phyloP scores from a whole-genome alignment of 2,888 invertebrate species.

The Ditula angustiorana region DNA sequence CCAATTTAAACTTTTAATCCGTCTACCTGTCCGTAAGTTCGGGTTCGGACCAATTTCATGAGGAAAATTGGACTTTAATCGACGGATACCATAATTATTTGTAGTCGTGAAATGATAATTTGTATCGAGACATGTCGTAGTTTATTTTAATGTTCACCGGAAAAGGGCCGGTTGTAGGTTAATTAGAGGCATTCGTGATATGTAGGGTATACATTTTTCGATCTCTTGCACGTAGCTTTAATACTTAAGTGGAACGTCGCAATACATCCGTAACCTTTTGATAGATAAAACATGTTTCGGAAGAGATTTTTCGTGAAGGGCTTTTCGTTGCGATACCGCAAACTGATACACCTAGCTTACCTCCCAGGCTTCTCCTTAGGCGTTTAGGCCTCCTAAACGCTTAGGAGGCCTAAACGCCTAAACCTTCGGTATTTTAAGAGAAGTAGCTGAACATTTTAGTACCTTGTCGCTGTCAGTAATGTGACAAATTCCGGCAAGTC shows the following conservation, averaged over 20 bases:
- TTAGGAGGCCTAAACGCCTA: too few species aligned
- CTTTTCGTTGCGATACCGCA: neutral
- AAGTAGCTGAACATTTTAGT: too few species aligned
- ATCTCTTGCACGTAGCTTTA: neutral
- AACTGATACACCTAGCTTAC: too few species aligned
- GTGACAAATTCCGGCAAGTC: too few species aligned
- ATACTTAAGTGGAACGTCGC: neutral
- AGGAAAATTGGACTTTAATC: slow-evolving; percentile 71
- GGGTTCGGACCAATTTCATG: slow-evolving; percentile 54
- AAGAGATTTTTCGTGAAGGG: neutral
- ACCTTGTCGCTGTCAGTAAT: too few species aligned
- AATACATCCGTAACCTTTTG: neutral
- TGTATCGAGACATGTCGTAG: slow-evolving; percentile 60
- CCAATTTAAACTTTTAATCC: slow-evolving; percentile 51
- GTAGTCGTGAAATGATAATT: slow-evolving; percentile 60
- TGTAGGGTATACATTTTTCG: slow-evolving; percentile 1
- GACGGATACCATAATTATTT: slow-evolving; percentile 62
- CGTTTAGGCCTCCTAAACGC: too few species aligned
- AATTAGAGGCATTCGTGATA: slow-evolving; percentile 12
- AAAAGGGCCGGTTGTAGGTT: slow-evolving; percentile 36
- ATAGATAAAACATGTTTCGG: neutral
- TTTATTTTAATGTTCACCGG: slow-evolving; percentile 65
- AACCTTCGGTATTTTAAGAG: too few species aligned
- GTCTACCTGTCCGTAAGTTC: slow-evolving; percentile 50
- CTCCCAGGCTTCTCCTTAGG: too few species aligned